Evolutionary conservation across 2,888 invertebrate species (phyloP), one percentile per base, ranked within the genome.

Genomic region (Rotaria sp.): DNA sequence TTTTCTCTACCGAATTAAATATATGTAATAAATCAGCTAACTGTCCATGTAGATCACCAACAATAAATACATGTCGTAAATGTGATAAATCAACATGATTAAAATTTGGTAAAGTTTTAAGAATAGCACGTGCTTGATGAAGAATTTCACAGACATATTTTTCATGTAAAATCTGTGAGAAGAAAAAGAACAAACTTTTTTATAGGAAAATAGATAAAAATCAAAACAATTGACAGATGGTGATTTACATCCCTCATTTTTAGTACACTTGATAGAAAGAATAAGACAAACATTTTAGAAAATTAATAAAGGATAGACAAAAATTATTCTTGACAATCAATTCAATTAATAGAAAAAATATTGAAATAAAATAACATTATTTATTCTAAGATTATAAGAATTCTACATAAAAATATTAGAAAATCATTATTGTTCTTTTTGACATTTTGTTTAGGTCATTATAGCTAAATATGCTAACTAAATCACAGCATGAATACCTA

Each of bases 21-120:
- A 96, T 95, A 88, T 96, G 95, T 88, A 95, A 93, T 74, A 96
- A 93, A 91, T 97, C 96, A 90, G 96, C 96, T 67, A 96, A 93
- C 91, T 96, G 96, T 84, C 96, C 96, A 90, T 97, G 96, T 86
- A 96, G 92, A 92, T 96, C 96, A 0, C 96, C 96, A 90, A 95
- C 95, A 86, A 96, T 94, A 3, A 96, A 96, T 50, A 96, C 75
- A 75, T 75, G 75, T 41, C 15, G 21, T 35, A 86, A n/a, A 74
- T 86, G 94, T 48, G 95, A 94, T 1, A 96, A 96, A 84, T 95
- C 95, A 26, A 95, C 95, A 88, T 94, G 93, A 90, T 94, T 94
- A 89, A 96, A 93, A 90, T 96, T 96, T 74, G 96, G 95, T 90
- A 95, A 92, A 89, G 94, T 93, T 90, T 94, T 94, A 88, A 96